Evolutionary conservation across 2,113 vertebrate species (phyloP), one percentile per base, ranked within the genome.

Genomic region (Cricetomys ansorgei): DNA sequence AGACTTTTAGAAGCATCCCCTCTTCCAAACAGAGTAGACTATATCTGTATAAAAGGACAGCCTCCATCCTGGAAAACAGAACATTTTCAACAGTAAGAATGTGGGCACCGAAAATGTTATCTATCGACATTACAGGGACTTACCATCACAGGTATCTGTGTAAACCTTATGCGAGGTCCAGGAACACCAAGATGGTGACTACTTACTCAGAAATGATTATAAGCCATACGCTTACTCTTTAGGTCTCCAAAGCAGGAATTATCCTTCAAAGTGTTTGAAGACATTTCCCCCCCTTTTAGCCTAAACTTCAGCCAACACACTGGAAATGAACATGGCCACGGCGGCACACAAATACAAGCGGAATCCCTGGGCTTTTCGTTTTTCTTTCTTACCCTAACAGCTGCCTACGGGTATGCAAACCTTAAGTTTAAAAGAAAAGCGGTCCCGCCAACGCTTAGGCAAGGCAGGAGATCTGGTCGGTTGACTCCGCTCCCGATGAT

Each of bases 51-150:
- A 75, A 94, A 83, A 55, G 59, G 64, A 3, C 0, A 69, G 25
- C 62, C 19, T 72, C 73, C 88, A 89, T 34, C 92, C 94, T 94
- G 96, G 83, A 93, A 93, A 93, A 89, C 15, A 92, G 53, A 96
- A 95, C 87, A 92, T 67, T 72, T 92, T 70, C 72, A 95, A 67
- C 1, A 92, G 70, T 16, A 37, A 88, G 81, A 88, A 89, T 23
- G 29, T 13, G 37, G 37, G 45, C 27, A 85, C 19, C 55, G 64
- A 37, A 80, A 92, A 80, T 53, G n/a, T 90, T 64, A 72, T 2
- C 62, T 37, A n/a, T 16, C 34, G 57, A 45, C 59, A 84, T 57
- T 6, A 43, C 34, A 69, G 7, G 31, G 23, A 0, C 43, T 91
- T 69, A 55, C 6, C 53, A 2, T 10, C 7, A 64, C 10, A 76